Percentiles rank a stretch among this genome's conserved stretches.
Evolutionary conservation across 2,888 invertebrate species (phyloP).

Genomic region (Zootermopsis nevadensis): DNA sequence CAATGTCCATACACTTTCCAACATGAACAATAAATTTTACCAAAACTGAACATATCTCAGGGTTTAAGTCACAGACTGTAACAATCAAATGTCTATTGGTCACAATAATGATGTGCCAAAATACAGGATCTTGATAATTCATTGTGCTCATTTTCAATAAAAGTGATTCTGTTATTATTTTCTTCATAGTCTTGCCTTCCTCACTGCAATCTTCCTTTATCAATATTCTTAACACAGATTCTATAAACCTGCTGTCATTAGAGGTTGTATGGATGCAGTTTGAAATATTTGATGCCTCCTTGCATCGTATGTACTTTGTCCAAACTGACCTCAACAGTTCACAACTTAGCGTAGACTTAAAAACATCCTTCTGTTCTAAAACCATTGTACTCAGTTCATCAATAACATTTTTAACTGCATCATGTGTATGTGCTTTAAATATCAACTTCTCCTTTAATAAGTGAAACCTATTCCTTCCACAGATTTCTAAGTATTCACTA

Average conservation of each 20-base stretch:
- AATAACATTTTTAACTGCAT: slow-evolving; percentile 10
- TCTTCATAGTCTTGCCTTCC: slow-evolving; percentile 55
- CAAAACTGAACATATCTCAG: slow-evolving; percentile 61
- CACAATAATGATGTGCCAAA: slow-evolving; percentile 60
- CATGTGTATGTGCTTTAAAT: background rate
- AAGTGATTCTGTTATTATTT: slow-evolving; percentile 58
- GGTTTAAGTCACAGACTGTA: slow-evolving; percentile 59
- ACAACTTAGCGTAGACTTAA: background rate
- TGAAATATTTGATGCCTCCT: slow-evolving; percentile 54
- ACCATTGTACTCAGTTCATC: background rate
- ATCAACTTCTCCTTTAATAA: slow-evolving; percentile 59
- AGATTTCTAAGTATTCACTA: slow-evolving; percentile 62
- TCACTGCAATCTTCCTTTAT: slow-evolving; percentile 53
- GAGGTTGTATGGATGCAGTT: slow-evolving; percentile 59
- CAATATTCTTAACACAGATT: slow-evolving; percentile 27
- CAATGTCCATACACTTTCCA: slow-evolving; percentile 63
- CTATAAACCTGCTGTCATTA: slow-evolving; percentile 56
- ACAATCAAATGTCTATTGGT: slow-evolving; percentile 59
- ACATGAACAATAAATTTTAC: slow-evolving; percentile 64
- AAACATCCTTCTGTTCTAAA: background rate
- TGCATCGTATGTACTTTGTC: background rate
- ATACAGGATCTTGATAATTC: slow-evolving; percentile 58
- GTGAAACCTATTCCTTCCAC: slow-evolving; percentile 63
- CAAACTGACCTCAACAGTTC: background rate
- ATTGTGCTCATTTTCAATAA: slow-evolving; percentile 60